Base-by-base conservation (phyloP, 2,797 vertebrate genomes). In the Coregonus ussuriensis region DNA sequence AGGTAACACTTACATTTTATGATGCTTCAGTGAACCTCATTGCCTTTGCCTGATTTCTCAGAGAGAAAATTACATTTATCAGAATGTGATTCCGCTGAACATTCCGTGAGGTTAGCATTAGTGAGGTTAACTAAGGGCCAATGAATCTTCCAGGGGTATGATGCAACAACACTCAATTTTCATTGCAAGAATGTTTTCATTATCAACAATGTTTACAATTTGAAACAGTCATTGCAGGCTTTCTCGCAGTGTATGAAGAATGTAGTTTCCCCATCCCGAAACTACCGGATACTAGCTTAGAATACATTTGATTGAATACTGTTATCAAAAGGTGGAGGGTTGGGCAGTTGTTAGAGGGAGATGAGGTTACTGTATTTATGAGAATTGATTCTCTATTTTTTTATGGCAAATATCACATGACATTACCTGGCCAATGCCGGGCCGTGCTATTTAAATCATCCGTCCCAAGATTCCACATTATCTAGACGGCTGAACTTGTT, bases 401-500 rank as follows among this genome's bases (percentile, higher is more conserved):
- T 6, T 16, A 18, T 14, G 65, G 65, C 31, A 67, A 3, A 25
- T 11, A 31, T 66, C n/a, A 33, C 14, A 79, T 84, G 71, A 78
- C 69, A 76, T 74, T 76, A 71, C 0, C 85, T 31, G 53, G 35
- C 80, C 77, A 81, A 82, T 72, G 65, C 25, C 4, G 37, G 25
- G 1, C 83, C 54, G 41, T 52, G 2, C 66, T 83, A 82, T 88
- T 82, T 82, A 79, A 83, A 85, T 67, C 29, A 29, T 63, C 29
- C 6, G 6, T 25, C 21, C 29, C 15, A 35, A 11, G 3, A 35
- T 41, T 62, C n/a, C 9, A 63, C 16, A n/a, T 13, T 1, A 16
- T 7, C 15, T 14, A 74, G 37, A 33, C 31, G 31, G 31, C 65
- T 69, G 6, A 33, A 29, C 3, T 16, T 6, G 25, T 37, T 79